Evolutionary conservation across 2,888 invertebrate species (phyloP).

Genomic region (Apantesis nais): DNA sequence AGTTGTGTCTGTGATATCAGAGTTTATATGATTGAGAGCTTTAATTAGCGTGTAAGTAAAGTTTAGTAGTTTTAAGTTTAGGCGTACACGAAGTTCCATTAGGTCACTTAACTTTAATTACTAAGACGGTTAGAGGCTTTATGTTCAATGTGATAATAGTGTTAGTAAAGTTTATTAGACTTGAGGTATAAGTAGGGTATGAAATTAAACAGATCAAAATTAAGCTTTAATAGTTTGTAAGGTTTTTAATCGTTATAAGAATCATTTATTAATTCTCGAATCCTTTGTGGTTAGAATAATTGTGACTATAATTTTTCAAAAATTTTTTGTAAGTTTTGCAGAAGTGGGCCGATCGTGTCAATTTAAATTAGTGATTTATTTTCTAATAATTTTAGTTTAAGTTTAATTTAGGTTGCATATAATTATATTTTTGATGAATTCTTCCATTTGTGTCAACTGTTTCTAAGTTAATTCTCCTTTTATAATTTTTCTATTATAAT

Average conservation of each 20-base stretch:
- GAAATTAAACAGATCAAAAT: slow-evolving; percentile 49
- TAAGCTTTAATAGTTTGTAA: slow-evolving; percentile 74
- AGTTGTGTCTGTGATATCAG: slow-evolving; percentile 76
- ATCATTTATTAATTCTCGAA: slow-evolving; percentile 23
- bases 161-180: slow-evolving; percentile 31
- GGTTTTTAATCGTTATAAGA: slow-evolving; percentile 26
- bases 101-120: slow-evolving; percentile 25
- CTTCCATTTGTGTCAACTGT: slow-evolving; percentile 67
- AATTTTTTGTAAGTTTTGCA: slow-evolving; percentile 47
- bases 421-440: slow-evolving; percentile 59
- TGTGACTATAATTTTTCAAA: slow-evolving; percentile 35
- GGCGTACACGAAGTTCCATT: slow-evolving; percentile 25
- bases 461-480: slow-evolving; percentile 41
- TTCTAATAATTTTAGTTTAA: slow-evolving; percentile 16
- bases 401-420: slow-evolving; percentile 43
- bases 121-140: slow-evolving; percentile 25
- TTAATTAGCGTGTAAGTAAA: slow-evolving; percentile 69
- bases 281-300: slow-evolving; percentile 24
- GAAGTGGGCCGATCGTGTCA: slow-evolving; percentile 81
- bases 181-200: slow-evolving; percentile 18
- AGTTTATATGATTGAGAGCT: slow-evolving; percentile 67
- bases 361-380: slow-evolving; percentile 57
- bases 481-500: slow-evolving; percentile 29
- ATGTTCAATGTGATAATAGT: slow-evolving; percentile 42
- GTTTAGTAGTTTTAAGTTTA: slow-evolving; percentile 56